phyloP scores from a whole-genome alignment of 1,140 invertebrate genomes.

The Drosophila repleta region DNA sequence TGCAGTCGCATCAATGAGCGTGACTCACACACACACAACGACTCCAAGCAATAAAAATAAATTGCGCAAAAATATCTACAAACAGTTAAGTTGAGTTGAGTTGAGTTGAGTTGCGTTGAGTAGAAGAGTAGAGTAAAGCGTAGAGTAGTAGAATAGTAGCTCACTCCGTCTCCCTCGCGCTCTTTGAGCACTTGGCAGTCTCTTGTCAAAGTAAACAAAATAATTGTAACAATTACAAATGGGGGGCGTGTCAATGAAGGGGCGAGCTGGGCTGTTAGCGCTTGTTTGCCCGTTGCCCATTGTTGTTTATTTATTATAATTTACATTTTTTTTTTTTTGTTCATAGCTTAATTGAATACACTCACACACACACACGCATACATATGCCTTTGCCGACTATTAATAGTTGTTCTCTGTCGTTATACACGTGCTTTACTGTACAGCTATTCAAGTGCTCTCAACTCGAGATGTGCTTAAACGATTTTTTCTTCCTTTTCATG shows the following conservation, averaged over 20 bases:
- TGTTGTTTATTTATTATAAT: slow-evolving; percentile 33
- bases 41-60: slow-evolving; percentile 32
- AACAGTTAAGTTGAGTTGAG: too few relatives aligned
- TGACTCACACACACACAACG: slow-evolving; percentile 16
- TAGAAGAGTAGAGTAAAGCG: too few relatives aligned
- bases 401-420: neutral
- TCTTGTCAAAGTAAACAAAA: slow-evolving; percentile 55
- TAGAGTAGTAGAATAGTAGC: too few relatives aligned
- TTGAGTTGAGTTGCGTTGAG: too few relatives aligned
- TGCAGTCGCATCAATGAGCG: slow-evolving; percentile 31
- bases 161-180: neutral
- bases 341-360: slow-evolving; percentile 20
- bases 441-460: neutral
- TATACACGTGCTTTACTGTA: slow-evolving; percentile 6
- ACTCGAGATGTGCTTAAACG: slow-evolving; percentile 1
- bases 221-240: slow-evolving; percentile 47
- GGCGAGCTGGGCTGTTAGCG: neutral
- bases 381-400: neutral
- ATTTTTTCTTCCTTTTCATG: too few relatives aligned
- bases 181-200: neutral
- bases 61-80: slow-evolving; percentile 29
- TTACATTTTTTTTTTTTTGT: slow-evolving; percentile 40
- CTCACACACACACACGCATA: neutral
- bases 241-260: neutral
- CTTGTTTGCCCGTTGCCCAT: neutral